Base-by-base conservation (phyloP, 92 coral and sea anemone genomes). In the Porites lobata region DNA sequence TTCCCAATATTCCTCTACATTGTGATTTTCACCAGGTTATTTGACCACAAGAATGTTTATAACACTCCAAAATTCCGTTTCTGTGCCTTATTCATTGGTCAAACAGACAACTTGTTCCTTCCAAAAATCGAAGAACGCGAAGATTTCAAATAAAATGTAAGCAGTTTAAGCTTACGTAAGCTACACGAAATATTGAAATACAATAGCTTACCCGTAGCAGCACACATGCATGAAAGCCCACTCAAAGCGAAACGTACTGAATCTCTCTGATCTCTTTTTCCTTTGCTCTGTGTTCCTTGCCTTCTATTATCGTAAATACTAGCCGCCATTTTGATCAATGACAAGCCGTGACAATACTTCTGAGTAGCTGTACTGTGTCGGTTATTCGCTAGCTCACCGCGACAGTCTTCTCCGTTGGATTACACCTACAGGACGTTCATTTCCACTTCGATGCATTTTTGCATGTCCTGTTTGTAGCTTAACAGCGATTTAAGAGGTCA, bases 161-260 rank as follows among this genome's bases (percentile, higher is more conserved):
- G 29, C 12, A 68, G 73, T 21, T 13, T 13, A 68, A 6, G 13
- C 15, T 21, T 13, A 38, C 5, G 47, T 19, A 68, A 68, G 73
- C 75, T 24, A 26, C 47, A 22, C 24, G 24, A 68, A 20, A 18
- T 18, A 67, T 19, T 26, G 13, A 13, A 69, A 13, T 29, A 32
- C 18, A n/a, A 22, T 6, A 17, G 73, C 93, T 67, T 57, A 90
- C 96, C 98, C 5, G 92, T 90, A 1, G 94, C 95, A 8, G 98
- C 98, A 20, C 94, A 90, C 98, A 94, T 94, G 53, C 96, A 94
- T 1, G 98, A 94, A 14, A 90, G 76, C 18, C 98, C 98, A 62
- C 94, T 92, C 79, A 93, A 76, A 47, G 92, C 92, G 71, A 94
- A 94, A 5, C 98, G 94, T 13, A 88, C 87, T 24, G 85, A 54